These are phyloP conservation scores for Bambusicola thoracicus DNA, from an alignment of 2,113 vertebrate genomes.

Conservation along the genomic window DNA sequence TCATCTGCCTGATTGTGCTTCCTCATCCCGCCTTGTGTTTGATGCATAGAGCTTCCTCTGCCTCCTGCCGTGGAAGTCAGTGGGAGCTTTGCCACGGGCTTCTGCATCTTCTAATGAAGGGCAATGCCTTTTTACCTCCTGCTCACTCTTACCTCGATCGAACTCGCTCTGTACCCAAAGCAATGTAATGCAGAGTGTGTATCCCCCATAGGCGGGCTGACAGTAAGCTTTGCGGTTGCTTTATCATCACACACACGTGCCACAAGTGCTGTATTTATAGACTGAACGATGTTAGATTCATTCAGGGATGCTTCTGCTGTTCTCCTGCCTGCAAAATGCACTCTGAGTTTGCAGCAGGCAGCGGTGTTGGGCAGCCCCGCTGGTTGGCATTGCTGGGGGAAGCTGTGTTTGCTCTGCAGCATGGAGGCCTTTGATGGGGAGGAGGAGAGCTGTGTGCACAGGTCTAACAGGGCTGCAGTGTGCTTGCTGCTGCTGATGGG, in stretches of 20 bases:
- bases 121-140: accelerated
- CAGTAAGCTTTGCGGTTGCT: not conserved
- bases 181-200: accelerated
- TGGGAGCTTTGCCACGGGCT: not conserved
- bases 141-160: not conserved
- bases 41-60: not conserved
- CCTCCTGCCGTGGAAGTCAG: accelerated
- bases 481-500: not conserved
- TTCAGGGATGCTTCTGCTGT: conserved; percentile 1
- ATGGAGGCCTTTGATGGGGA: not conserved
- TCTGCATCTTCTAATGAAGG: not conserved
- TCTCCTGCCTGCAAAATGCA: accelerated
- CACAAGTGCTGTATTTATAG: not conserved
- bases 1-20: not conserved
- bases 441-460: not conserved
- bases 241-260: accelerated
- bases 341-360: not conserved
- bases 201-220: not conserved
- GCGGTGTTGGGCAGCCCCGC: not conserved
- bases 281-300: not conserved
- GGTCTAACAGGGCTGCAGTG: not conserved
- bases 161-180: not conserved
- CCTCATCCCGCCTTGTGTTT: not conserved
- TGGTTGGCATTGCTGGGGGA: not conserved
- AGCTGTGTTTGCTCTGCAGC: conserved; percentile 9